These are phyloP conservation scores for Sarcophilus harrisii DNA, from an alignment of 2,797 vertebrate species.

Conservation along the genomic window DNA sequence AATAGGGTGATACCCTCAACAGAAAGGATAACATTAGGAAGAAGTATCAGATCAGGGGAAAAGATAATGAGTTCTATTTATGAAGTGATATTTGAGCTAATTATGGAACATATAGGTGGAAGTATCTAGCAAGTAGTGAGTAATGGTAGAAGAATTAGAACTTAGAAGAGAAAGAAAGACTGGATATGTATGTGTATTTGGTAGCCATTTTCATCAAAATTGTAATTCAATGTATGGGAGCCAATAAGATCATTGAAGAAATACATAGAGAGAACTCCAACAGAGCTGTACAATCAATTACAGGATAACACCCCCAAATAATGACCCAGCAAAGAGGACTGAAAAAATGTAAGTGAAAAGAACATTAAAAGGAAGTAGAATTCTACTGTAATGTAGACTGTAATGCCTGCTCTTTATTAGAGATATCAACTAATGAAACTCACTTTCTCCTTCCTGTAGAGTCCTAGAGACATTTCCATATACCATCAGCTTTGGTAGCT, in stretches of 20 bases:
- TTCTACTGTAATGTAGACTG: not conserved
- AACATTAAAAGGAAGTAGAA: not conserved
- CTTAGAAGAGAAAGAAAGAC: not conserved
- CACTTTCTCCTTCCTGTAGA: not conserved
- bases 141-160: not conserved
- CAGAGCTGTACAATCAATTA: not conserved
- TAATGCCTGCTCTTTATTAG: not conserved
- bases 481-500: not conserved
- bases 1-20: not conserved
- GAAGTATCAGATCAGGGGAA: not conserved
- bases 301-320: not conserved
- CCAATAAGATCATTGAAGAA: not conserved
- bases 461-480: not conserved
- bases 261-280: not conserved
- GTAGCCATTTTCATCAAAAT: not conserved
- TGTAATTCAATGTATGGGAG: not conserved
- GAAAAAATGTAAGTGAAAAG: not conserved
- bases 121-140: not conserved
- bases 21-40: not conserved
- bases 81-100: not conserved
- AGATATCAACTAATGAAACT: not conserved
- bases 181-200: not conserved
- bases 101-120: not conserved
- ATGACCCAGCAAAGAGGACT: not conserved
- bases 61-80: not conserved